Conservation (phyloP, 2,888 invertebrate genomes). For the Trissonchulus latispiculum region DNA sequence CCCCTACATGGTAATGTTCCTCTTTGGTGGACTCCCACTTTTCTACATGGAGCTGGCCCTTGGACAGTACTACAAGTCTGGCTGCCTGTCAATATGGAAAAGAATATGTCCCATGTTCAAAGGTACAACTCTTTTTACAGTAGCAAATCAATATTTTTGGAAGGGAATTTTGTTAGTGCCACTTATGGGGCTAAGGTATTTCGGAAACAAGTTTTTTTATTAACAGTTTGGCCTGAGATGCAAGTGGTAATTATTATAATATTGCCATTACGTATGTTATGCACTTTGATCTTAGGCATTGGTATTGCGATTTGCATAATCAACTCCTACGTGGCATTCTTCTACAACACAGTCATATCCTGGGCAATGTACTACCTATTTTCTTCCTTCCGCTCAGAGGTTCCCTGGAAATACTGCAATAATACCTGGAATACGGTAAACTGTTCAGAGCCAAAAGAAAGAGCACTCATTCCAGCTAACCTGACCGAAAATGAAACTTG, state of each 20-base stretch:
- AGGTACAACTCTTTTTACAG: no score
- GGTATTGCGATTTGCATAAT: conserved; percentile 92
- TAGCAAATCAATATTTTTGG: no score
- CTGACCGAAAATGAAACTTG: conserved; percentile 43
- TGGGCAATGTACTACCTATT: conserved; percentile 86
- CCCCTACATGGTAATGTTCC: conserved; percentile 74
- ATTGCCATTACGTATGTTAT: no score
- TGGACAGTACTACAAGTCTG: conserved; percentile 84
- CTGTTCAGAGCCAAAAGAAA: conserved; percentile 49
- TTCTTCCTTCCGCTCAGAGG: conserved; percentile 63
- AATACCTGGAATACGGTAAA: conserved; percentile 74
- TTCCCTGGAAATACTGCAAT: conserved; percentile 77
- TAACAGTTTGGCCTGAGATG: no score
- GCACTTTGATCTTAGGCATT: no score
- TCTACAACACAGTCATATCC: conserved; percentile 91
- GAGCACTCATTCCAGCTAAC: neutral
- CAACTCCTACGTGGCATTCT: conserved; percentile 85
- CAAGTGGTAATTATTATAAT: no score
- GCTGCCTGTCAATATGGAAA: conserved; percentile 84
- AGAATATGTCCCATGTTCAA: conserved; percentile 69
- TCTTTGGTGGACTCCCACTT: conserved; percentile 80
- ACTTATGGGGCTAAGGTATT: no score
- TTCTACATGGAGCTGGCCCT: conserved; percentile 91
- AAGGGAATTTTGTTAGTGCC: no score
- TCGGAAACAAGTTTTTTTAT: no score